Conservation (phyloP, 2,797 vertebrate genomes). For the Netta rufina region DNA sequence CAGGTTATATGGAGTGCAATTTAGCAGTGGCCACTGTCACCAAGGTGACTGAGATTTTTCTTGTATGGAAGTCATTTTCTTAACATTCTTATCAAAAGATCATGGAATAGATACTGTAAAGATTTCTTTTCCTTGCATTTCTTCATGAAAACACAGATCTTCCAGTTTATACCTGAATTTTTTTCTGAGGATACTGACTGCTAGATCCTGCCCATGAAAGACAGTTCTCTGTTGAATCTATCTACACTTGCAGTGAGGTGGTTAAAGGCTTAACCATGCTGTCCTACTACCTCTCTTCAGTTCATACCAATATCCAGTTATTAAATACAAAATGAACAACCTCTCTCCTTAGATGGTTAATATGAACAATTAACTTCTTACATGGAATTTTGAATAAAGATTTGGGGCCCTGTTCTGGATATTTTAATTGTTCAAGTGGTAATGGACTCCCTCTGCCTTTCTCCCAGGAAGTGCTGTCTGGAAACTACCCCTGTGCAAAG, state of each 20-base stretch:
- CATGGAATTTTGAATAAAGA: neutral
- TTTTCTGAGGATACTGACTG: neutral
- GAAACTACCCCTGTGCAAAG: rapidly evolving
- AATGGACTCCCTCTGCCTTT: neutral
- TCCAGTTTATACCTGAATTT: neutral
- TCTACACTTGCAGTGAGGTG: rapidly evolving
- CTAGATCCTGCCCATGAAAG: neutral
- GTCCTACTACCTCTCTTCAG: neutral
- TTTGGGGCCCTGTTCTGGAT: neutral
- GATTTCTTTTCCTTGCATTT: rapidly evolving
- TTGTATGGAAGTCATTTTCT: neutral
- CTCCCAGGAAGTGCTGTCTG: neutral
- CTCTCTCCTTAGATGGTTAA: neutral
- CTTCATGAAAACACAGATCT: neutral
- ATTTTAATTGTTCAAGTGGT: neutral
- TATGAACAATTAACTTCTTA: neutral
- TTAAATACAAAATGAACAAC: neutral
- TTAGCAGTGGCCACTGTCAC: neutral
- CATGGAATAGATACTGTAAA: neutral
- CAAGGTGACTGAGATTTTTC: constrained; percentile 35
- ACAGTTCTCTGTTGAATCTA: neutral
- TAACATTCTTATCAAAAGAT: neutral
- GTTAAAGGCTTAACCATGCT: neutral
- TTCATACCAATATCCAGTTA: neutral
- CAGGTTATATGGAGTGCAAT: neutral